phyloP scores from a whole-genome alignment of 2,797 vertebrate species.

The Callimico goeldii region DNA sequence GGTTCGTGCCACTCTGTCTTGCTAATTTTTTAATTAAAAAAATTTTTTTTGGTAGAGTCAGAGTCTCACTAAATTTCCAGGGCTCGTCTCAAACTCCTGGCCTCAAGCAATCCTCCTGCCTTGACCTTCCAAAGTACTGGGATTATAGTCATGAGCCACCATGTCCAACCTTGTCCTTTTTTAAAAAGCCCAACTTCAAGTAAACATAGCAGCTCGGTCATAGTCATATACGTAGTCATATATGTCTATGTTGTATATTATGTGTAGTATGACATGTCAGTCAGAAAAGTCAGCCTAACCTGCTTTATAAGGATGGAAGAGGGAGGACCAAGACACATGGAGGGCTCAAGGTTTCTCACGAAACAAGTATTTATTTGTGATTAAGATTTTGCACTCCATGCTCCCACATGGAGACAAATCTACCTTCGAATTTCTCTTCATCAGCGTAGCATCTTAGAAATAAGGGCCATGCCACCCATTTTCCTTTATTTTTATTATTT shows the following conservation, averaged over 20 bases:
- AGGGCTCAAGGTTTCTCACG: background rate
- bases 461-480: background rate
- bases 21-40: background rate
- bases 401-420: background rate
- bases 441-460: background rate
- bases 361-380: background rate
- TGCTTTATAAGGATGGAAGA: background rate
- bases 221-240: background rate
- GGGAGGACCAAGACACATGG: background rate
- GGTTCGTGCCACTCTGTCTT: background rate
- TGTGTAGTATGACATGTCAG: background rate
- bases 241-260: background rate
- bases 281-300: background rate
- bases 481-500: background rate
- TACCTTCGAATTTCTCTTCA: background rate
- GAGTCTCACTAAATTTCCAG: background rate
- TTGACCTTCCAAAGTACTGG: background rate
- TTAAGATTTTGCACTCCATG: background rate
- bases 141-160: background rate
- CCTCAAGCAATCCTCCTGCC: background rate
- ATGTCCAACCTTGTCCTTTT: background rate
- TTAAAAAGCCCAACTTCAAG: background rate
- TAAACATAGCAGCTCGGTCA: constrained; percentile 16
- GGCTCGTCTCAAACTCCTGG: background rate
- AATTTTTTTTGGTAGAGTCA: background rate